Evolutionary conservation across 1,140 invertebrate genomes (phyloP), one percentile per base, ranked within the genome.

Genomic region (Ceratina calcarata): DNA sequence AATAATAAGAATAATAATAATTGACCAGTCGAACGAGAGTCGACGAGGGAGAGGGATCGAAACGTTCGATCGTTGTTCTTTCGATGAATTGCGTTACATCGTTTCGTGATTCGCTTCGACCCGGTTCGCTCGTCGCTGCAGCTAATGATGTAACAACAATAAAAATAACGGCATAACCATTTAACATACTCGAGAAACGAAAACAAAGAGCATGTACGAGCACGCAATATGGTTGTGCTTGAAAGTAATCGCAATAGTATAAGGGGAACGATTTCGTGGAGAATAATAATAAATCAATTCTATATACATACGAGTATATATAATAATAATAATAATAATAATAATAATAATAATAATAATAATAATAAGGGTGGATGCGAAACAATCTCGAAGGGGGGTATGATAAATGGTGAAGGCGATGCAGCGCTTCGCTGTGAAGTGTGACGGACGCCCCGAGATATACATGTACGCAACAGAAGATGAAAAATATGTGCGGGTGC

Each of bases 401-500:
- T 67, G 53, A 80, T 83, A 72, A 45, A 69, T 74, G 61, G 57
- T 58, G 60, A 85, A 78, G 73, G 74, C 79, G 79, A 73, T 82
- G 80, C 67, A 80, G 73, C 74, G 58, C 49, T 72, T 76, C 75
- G 68, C 69, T 76, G 71, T 67, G 78, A 71, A 65, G 61, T 65
- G 67, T 77, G 64, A 78, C 76, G 76, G 60, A 79, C 62, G 64
- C 62, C 71, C 53, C 64, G 78, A 67, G 78, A 68, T 64, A 78
- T 72, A 70, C 37, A 27, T 73, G 24, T 60, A 72, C 67, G 68
- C 76, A 83, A 83, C 61, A 53, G 76, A 85, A 81, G 60, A 74
- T 73, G 75, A 85, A 24, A 83, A 67, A 80, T 27, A 80, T 81
- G 82, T 75, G 71, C 70, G 67, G 37, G 69, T 85, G 82, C 82